These are phyloP conservation scores for Sterna hirundo DNA, from an alignment of 2,113 vertebrate genomes.

Conservation along the genomic window DNA sequence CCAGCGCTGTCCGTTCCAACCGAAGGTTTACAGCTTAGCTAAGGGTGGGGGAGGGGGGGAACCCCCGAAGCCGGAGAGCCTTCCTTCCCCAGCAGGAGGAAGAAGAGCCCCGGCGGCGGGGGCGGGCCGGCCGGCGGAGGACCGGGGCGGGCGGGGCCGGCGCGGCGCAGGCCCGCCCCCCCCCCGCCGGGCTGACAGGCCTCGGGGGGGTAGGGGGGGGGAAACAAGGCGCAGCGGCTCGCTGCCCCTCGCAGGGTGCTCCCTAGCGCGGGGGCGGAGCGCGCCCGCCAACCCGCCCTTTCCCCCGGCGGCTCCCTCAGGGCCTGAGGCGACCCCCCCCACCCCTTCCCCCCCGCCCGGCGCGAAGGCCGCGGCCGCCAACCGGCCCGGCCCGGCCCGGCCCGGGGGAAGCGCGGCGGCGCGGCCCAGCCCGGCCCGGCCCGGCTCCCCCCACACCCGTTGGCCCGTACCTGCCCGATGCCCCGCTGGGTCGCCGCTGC, in stretches of 20 bases:
- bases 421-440: not conserved
- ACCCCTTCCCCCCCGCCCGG: not conserved
- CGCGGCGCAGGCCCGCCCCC: not conserved
- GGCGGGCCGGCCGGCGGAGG: not conserved
- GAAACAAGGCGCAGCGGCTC: not conserved
- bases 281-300: not conserved
- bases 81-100: not conserved
- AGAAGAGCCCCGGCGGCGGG: not conserved
- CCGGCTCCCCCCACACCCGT: not conserved
- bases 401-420: not conserved
- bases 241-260: not conserved
- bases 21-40: no score
- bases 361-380: not conserved
- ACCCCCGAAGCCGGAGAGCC: not conserved
- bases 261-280: not conserved
- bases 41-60: not conserved
- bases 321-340: not conserved
- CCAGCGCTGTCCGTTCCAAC: not conserved
- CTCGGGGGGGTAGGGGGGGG: not conserved
- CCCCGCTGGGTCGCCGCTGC: slow-evolving; percentile 8
- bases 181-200: not conserved
- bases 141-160: not conserved
- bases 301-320: not conserved
- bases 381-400: not conserved
- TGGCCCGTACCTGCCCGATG: not conserved